Conservation (phyloP, 2,888 invertebrate genomes). For the Chrysolina americana region DNA sequence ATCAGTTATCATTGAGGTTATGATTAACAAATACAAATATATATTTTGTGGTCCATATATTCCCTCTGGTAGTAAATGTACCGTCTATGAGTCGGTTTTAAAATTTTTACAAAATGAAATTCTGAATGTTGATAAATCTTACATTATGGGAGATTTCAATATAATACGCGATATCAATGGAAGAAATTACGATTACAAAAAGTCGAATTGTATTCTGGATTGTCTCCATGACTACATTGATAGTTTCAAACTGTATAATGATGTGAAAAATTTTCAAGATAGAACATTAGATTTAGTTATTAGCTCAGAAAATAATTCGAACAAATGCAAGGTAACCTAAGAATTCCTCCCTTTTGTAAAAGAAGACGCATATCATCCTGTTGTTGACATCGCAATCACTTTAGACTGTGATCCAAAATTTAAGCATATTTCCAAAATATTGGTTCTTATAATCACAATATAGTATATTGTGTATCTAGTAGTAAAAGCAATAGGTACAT, state of each 20-base stretch:
- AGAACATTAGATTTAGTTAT: slow-evolving; percentile 25
- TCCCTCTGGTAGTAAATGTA: neutral
- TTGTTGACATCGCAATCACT: slow-evolving; percentile 13
- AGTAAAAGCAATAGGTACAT: too few relatives aligned
- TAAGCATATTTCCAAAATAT: too few relatives aligned
- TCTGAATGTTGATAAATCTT: neutral
- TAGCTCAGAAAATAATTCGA: slow-evolving; percentile 16
- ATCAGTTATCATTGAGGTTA: neutral
- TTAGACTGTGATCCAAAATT: too few relatives aligned
- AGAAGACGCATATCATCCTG: slow-evolving; percentile 23
- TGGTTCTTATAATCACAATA: too few relatives aligned
- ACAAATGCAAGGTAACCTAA: slow-evolving; percentile 14
- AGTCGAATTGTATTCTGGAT: neutral
- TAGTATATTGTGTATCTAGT: too few relatives aligned
- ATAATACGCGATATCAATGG: slow-evolving; percentile 3
- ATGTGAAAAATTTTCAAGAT: slow-evolving; percentile 15
- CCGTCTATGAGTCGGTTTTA: slow-evolving; percentile 5
- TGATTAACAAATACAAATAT: neutral
- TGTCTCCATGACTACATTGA: slow-evolving; percentile 22
- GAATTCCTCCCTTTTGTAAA: slow-evolving; percentile 21
- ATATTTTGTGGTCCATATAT: neutral
- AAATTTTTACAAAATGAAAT: slow-evolving; percentile 3
- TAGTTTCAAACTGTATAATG: slow-evolving; percentile 15
- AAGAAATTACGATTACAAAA: slow-evolving; percentile 1
- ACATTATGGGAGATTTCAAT: slow-evolving; percentile 24